Evolutionary conservation across 2,113 vertebrate species (phyloP).

Genomic region (Neopipo cinnamomea): DNA sequence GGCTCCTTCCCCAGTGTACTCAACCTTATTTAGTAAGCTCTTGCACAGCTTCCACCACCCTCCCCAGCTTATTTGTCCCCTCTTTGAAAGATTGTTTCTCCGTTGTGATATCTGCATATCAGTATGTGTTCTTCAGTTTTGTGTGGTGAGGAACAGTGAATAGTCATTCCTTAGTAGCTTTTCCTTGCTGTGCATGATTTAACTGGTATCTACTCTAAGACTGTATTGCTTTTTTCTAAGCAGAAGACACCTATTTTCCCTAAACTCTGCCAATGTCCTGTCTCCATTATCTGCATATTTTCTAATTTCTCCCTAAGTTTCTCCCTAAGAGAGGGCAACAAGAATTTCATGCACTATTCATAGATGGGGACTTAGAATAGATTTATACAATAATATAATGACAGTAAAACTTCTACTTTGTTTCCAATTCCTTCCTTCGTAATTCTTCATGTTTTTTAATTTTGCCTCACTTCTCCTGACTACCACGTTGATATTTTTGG

Average conservation of each 20-base stretch:
- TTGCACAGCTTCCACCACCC: background rate
- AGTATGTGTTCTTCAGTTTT: background rate
- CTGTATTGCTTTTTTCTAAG: background rate
- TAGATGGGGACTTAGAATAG: background rate
- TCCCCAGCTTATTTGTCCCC: background rate
- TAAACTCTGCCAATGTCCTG: background rate
- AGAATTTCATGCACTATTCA: background rate
- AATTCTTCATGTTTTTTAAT: background rate
- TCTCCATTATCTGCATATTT: background rate
- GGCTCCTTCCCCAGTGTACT: background rate
- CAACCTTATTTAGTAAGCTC: background rate
- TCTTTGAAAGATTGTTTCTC: background rate
- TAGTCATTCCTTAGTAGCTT: background rate
- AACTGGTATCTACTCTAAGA: background rate
- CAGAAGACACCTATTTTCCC: background rate
- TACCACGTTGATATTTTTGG: background rate
- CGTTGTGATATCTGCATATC: background rate
- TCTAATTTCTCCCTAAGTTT: background rate
- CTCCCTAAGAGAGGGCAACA: background rate
- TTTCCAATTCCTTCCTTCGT: background rate
- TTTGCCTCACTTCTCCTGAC: background rate
- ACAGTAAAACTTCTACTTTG: background rate
- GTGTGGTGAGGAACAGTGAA: background rate
- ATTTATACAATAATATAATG: background rate
- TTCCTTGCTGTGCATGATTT: background rate